Base-by-base conservation (phyloP, 2,113 vertebrate genomes). In the Synodontis membranacea region DNA sequence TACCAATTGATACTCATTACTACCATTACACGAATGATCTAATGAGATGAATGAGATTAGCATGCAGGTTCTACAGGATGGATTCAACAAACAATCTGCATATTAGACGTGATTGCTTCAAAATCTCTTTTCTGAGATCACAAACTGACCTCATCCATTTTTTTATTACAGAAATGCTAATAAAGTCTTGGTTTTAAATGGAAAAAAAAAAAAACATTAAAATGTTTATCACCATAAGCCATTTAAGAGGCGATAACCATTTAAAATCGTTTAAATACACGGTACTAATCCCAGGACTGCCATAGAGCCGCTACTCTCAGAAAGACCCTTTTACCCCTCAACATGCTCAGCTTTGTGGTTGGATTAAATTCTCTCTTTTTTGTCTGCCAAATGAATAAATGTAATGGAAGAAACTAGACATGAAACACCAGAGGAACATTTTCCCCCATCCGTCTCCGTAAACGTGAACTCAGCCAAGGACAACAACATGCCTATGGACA, bases 351-450 rank as follows among this genome's bases (percentile, higher is more conserved):
- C 23, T 75, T n/a, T 75, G 23, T 46, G 72, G 42, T 75, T 46
- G 72, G 42, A 75, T 48, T 50, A 50, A 31, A 50, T 79, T 52
- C n/a, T 34, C 15, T n/a, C n/a, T 10, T 1, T 8, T n/a, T 31
- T 21, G n/a, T 50, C 44, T 48, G 82, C 64, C 82, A 70, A 52
- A 52, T 68, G 23, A 52, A 70, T 25, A 68, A 75, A 78, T 85
- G 84, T 46, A 84, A 85, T 70, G 62, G 37, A 86, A 80, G 78
- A 25, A 54, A 15, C 25, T 31, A 44, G 64, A 25, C 34, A 70
- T 56, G 28, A 44, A 70, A 58, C 25, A 56, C 31, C 34, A 60
- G 34, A 56, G 37, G 31, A 76, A 44, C 39, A 19, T 48, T 64
- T 39, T 56, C 23, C 12, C 31, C 9, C 7, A 85, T 48, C 28